phyloP scores from a whole-genome alignment of 2,888 invertebrate species.

The Coelopa pilipes region DNA sequence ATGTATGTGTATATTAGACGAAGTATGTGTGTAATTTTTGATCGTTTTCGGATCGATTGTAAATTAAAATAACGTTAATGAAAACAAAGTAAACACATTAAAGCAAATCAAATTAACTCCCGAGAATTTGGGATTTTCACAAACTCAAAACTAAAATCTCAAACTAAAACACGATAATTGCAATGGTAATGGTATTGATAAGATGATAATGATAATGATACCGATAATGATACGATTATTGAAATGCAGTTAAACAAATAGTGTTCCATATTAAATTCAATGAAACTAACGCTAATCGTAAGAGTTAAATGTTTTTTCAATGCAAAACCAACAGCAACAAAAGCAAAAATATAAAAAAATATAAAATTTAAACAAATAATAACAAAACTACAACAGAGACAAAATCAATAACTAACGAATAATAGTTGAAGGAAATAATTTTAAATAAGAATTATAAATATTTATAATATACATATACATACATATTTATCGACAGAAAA shows the following conservation, averaged over 20 bases:
- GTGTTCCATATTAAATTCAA: constrained; percentile 58
- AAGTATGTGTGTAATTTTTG: constrained; percentile 11
- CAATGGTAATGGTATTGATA: constrained; percentile 27
- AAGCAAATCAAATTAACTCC: constrained; percentile 8
- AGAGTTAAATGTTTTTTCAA: constrained; percentile 23
- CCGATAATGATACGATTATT: constrained; percentile 36
- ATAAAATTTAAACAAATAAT: constrained; percentile 41
- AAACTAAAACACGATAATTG: constrained; percentile 39
- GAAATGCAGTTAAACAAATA: constrained; percentile 41
- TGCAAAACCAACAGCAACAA: constrained; percentile 30
- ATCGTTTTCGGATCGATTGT: constrained; percentile 27
- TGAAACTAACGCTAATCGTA: constrained; percentile 38
- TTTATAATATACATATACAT: constrained; percentile 24
- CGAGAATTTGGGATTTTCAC: not conserved
- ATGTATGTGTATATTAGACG: too few relatives aligned
- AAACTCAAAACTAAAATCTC: constrained; percentile 22
- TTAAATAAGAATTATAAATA: constrained; percentile 43
- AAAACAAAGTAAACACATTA: constrained; percentile 22
- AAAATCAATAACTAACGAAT: constrained; percentile 41
- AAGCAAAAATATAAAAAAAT: constrained; percentile 43
- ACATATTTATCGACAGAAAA: constrained; percentile 44
- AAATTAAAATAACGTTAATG: constrained; percentile 8
- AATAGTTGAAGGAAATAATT: constrained; percentile 18
- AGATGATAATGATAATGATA: constrained; percentile 42
- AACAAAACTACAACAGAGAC: constrained; percentile 40